Evolutionary conservation across 2,888 invertebrate species (phyloP), one percentile per base, ranked within the genome.

Genomic region (Tenthredo distinguenda): DNA sequence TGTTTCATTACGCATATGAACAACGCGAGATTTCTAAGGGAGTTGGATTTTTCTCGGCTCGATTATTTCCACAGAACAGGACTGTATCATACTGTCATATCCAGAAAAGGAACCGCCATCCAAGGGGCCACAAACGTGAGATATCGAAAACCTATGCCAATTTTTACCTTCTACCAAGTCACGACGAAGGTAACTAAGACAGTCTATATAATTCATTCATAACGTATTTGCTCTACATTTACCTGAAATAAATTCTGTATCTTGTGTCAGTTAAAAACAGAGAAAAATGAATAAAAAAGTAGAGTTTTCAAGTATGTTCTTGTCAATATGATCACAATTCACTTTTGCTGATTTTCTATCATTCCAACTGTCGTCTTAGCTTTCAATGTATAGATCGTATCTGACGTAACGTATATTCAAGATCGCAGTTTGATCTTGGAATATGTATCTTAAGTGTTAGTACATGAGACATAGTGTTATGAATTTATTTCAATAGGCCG

Each of bases 1-100:
- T 96, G 97, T 87, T 96, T 97, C 91, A 94, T 97, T 18, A 94
- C 95, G 12, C 97, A 98, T 92, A 98, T 98, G 97, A 98, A 98
- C 93, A 98, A 98, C 92, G 96, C 97, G 0, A 95, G 97, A 18
- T 98, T 97, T 90, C 94, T 97, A 5, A 94, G 97, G 21, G 97
- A 97, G 91, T 94, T 97, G 89, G 98, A 98, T 93, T 97, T 98
- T 93, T 97, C 96, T 0, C 94, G 97, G 87, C 96, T 97, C 91
- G 96, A 97, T 90, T 97, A 96, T 93, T 97, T 96, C 90, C 96
- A 96, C 79, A 94, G 96, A 83, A 96, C 96, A 18, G 96, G 97
- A 3, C 94, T 97, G 1, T 96, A 96, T 89, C 94, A 94, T 15
- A 95, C 95, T 89, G 95, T 97, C 58, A 95, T 94, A 65, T 94